Conservation (phyloP, 2,113 vertebrate species). For the Hippocampus barbouri region DNA sequence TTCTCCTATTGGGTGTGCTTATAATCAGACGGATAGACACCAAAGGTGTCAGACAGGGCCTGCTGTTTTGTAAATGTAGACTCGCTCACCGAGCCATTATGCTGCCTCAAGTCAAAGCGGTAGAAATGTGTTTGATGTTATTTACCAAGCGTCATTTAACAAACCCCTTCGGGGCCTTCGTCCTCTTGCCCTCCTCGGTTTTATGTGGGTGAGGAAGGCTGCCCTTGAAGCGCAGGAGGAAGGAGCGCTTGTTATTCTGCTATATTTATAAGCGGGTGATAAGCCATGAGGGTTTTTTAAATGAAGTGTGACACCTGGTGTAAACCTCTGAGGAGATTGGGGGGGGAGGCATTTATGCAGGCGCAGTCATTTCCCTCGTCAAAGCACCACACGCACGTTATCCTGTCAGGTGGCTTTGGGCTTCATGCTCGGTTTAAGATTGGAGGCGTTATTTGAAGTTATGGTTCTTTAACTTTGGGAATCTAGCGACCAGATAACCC, state of each 20-base stretch:
- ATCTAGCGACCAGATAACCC: constrained; percentile 21
- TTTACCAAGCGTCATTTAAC: constrained; percentile 59
- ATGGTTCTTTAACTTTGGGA: constrained; percentile 47
- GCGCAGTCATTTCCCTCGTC: constrained; percentile 17
- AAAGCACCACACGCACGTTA: constrained; percentile 13
- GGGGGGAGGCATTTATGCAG: constrained; percentile 21
- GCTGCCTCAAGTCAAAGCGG: constrained; percentile 49
- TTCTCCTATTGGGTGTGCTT: constrained; percentile 28
- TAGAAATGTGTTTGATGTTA: constrained; percentile 61
- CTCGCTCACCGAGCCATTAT: constrained; percentile 48
- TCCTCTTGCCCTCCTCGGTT: constrained; percentile 42
- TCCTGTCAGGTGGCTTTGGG: constrained; percentile 31
- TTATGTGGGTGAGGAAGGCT: constrained; percentile 40
- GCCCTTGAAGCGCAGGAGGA: constrained; percentile 41
- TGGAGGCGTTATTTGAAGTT: constrained; percentile 34
- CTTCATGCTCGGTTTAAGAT: constrained; percentile 36
- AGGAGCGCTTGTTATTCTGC: constrained; percentile 32
- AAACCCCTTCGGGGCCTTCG: constrained; percentile 42
- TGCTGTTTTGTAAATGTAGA: constrained; percentile 62
- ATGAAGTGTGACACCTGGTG: constrained; percentile 70
- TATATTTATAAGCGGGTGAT: constrained; percentile 44
- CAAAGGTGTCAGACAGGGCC: constrained; percentile 43
- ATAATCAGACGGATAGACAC: constrained; percentile 44
- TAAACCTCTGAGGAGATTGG: constrained; percentile 50
- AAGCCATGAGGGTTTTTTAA: constrained; percentile 50